Evolutionary conservation across 2,888 invertebrate genomes (phyloP).

Genomic region (Zonitis immaculata): DNA sequence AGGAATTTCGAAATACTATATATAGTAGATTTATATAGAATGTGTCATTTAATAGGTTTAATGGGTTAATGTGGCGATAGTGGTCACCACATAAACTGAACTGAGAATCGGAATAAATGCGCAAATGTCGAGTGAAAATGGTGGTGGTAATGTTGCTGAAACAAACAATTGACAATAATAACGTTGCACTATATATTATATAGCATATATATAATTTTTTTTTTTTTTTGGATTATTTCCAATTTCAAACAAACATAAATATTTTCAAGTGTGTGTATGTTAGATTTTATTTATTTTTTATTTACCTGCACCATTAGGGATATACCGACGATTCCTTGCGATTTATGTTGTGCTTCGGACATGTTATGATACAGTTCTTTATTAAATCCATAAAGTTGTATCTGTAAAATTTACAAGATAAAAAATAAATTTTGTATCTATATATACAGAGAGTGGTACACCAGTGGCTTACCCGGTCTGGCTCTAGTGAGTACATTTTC

Average conservation of each 20-base stretch:
- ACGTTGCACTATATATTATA: too few relatives aligned
- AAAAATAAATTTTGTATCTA: too few relatives aligned
- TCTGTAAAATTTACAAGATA: constrained; percentile 56
- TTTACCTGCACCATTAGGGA: constrained; percentile 92
- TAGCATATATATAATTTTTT: too few relatives aligned
- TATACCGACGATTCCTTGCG: constrained; percentile 94
- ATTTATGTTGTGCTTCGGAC: constrained; percentile 92
- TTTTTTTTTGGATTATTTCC: too few relatives aligned
- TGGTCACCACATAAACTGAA: constrained; percentile 35
- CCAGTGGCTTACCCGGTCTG: too few relatives aligned
- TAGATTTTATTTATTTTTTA: background rate
- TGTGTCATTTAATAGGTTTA: constrained; percentile 9
- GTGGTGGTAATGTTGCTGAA: background rate
- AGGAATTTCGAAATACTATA: constrained; percentile 16
- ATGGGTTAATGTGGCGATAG: constrained; percentile 3
- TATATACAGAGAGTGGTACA: too few relatives aligned
- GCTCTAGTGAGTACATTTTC: too few relatives aligned
- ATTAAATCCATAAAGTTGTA: constrained; percentile 95
- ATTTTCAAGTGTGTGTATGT: too few relatives aligned
- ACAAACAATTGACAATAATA: background rate
- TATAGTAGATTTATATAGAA: too few relatives aligned
- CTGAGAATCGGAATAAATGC: constrained; percentile 38
- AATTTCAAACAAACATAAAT: too few relatives aligned
- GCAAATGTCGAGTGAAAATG: constrained; percentile 5
- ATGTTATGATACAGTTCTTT: constrained; percentile 95